Evolutionary conservation across 2,113 vertebrate genomes (phyloP).

Genomic region (Dipodomys spectabilis): DNA sequence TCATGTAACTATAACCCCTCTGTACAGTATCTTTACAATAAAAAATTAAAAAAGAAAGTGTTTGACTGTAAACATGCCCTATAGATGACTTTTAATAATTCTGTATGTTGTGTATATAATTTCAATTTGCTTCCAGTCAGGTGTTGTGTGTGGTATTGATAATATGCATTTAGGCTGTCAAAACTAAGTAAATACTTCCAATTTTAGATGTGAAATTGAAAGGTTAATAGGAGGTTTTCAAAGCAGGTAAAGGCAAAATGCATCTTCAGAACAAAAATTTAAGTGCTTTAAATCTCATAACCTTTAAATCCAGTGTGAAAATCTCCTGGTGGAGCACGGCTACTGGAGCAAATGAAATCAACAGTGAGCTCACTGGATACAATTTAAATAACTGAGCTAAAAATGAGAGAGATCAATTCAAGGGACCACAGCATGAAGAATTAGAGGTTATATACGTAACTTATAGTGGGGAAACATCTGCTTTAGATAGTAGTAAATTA

Average conservation of each 20-base stretch:
- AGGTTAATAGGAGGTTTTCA: conserved; percentile 6
- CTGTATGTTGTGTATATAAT: background rate
- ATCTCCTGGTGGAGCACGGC: background rate
- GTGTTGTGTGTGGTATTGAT: background rate
- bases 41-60: no score
- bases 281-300: conserved; percentile 14
- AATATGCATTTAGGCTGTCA: background rate
- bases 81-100: background rate
- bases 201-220: conserved; percentile 35
- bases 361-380: background rate
- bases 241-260: background rate
- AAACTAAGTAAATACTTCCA: background rate
- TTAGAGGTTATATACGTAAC: background rate
- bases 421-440: background rate
- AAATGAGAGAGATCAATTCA: background rate
- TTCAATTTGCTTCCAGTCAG: background rate
- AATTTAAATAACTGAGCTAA: conserved; percentile 30
- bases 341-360: background rate
- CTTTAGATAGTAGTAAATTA: background rate
- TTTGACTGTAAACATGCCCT: background rate
- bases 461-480: background rate
- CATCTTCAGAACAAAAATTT: background rate
- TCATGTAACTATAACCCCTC: no score
- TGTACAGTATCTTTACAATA: no score
- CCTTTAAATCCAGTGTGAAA: conserved; percentile 49